phyloP scores from a whole-genome alignment of 2,797 vertebrate species.

The Thamnophis elegans region DNA sequence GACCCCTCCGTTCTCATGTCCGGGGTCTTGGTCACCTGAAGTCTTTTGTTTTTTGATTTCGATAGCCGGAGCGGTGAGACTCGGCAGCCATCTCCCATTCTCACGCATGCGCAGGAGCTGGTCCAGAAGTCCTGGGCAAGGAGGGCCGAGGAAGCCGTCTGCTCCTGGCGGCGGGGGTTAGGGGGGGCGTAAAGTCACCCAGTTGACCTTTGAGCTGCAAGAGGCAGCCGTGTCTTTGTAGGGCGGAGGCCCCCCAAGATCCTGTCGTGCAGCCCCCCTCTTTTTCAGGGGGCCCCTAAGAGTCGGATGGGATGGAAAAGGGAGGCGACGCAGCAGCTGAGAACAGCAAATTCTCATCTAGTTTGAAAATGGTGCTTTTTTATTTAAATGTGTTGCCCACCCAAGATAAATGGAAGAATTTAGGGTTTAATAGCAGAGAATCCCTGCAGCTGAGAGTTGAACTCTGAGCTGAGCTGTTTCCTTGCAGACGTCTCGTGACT shows the following conservation, averaged over 20 bases:
- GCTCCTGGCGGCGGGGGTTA: not conserved
- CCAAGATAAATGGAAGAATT: not conserved
- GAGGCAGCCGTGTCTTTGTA: not conserved
- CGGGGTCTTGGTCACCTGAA: no score
- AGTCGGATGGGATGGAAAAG: accelerated
- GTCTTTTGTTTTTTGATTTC: no score
- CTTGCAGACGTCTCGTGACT: no score
- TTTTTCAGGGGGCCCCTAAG: not conserved
- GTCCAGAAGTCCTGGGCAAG: not conserved
- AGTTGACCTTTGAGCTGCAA: not conserved
- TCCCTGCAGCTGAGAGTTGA: no score
- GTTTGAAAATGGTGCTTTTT: not conserved
- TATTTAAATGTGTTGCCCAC: not conserved
- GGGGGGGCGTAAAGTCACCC: no score
- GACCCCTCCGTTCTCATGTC: no score
- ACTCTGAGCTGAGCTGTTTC: no score
- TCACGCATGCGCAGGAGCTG: no score
- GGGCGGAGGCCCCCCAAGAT: accelerated
- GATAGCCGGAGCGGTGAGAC: no score
- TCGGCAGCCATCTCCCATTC: no score
- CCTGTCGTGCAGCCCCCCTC: not conserved
- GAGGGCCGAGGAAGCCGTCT: not conserved
- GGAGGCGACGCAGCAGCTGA: not conserved
- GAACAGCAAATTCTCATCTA: not conserved
- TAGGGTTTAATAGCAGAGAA: not conserved